A percentile compares a stretch with the other conserved stretches of the same genome.
Evolutionary conservation across 2,888 invertebrate species (phyloP).

Genomic region (Pomacea canaliculata): DNA sequence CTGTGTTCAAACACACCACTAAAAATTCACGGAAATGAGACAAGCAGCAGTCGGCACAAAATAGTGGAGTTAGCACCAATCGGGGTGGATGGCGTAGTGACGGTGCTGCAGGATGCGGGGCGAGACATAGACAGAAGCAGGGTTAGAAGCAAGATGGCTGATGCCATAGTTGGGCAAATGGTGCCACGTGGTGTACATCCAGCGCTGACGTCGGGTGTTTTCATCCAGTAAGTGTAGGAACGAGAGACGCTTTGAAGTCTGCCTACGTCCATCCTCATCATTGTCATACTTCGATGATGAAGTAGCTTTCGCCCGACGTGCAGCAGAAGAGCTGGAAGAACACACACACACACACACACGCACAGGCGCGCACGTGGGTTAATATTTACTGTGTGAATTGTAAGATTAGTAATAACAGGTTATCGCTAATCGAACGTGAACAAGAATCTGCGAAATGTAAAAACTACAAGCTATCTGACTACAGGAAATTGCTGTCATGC

Average conservation of each 20-base stretch:
- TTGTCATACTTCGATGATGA: background rate
- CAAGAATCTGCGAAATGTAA: no score
- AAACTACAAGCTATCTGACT: no score
- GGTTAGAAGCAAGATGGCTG: constrained; percentile 47
- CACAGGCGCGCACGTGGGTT: background rate
- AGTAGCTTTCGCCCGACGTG: background rate
- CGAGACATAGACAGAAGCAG: constrained; percentile 56
- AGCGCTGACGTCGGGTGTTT: constrained; percentile 54
- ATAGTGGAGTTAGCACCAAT: constrained; percentile 57
- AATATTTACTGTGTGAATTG: no score
- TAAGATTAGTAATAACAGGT: no score
- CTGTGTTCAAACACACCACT: no score
- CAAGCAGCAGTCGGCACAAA: no score
- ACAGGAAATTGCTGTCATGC: background rate
- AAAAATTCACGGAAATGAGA: no score
- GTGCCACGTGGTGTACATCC: constrained; percentile 67
- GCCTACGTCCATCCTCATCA: background rate
- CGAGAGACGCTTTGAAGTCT: constrained; percentile 10
- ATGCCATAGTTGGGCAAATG: constrained; percentile 56
- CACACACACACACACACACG: background rate
- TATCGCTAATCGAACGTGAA: no score
- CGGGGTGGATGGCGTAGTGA: constrained; percentile 64
- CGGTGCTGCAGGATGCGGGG: constrained; percentile 51
- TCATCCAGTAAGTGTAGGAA: constrained; percentile 58
- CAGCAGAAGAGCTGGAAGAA: background rate